phyloP scores from a whole-genome alignment of 2,888 invertebrate species.

The Gortyna flavago region DNA sequence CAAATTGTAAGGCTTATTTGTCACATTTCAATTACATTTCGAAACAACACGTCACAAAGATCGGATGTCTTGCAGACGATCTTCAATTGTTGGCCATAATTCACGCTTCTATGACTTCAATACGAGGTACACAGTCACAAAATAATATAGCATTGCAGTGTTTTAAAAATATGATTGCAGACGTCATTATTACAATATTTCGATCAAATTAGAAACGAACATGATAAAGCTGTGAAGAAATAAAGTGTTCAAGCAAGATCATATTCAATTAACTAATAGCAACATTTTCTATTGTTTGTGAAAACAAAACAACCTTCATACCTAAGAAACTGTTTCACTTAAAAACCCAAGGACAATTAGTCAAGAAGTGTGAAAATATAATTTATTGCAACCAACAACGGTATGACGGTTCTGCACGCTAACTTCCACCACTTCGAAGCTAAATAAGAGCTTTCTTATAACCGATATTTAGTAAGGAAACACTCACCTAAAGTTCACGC shows the following conservation, averaged over 20 bases:
- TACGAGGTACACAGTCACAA: not conserved
- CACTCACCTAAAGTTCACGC: not conserved
- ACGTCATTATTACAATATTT: constrained; percentile 3
- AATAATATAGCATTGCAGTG: constrained; percentile 16
- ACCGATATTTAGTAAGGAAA: not conserved
- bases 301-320: constrained; percentile 59
- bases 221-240: constrained; percentile 20
- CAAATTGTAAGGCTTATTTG: not conserved
- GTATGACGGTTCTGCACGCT: constrained; percentile 16
- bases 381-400: constrained; percentile 30
- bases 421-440: not conserved
- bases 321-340: constrained; percentile 55
- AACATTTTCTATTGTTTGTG: constrained; percentile 51
- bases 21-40: not conserved
- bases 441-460: not conserved
- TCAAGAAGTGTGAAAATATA: constrained; percentile 51
- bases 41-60: constrained; percentile 17
- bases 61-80: constrained; percentile 30
- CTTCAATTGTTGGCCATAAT: constrained; percentile 25
- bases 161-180: not conserved
- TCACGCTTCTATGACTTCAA: constrained; percentile 21
- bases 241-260: not conserved
- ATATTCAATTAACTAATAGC: constrained; percentile 13
- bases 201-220: constrained; percentile 24
- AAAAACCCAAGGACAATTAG: constrained; percentile 58